Conservation (phyloP, 1,140 invertebrate species). For the Amyelois transitella region DNA sequence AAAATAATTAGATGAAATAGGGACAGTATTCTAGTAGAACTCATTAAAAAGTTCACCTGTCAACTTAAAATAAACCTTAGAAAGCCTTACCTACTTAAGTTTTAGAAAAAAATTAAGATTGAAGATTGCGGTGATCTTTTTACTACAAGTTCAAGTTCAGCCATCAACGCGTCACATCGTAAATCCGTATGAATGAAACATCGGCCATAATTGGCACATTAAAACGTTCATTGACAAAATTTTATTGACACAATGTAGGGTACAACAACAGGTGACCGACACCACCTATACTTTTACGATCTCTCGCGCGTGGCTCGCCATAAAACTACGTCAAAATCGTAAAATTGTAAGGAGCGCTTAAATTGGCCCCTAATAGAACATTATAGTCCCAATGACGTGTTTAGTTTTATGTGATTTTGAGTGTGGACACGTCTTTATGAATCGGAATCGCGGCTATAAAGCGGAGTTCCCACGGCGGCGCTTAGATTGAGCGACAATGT, state of each 20-base stretch:
- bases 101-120: too few species aligned
- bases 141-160: background rate
- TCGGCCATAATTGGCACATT: conserved; percentile 42
- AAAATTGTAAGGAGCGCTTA: conserved; percentile 45
- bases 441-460: conserved; percentile 23
- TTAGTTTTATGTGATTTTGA: conserved; percentile 34
- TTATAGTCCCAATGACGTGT: conserved; percentile 37
- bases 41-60: too few species aligned
- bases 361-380: conserved; percentile 43
- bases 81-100: too few species aligned
- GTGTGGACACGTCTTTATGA: conserved; percentile 25
- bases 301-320: conserved; percentile 35
- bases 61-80: too few species aligned
- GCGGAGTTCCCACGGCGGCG: conserved; percentile 2
- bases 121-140: background rate
- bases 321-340: conserved; percentile 39
- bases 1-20: too few species aligned
- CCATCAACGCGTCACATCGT: conserved; percentile 5
- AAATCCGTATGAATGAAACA: conserved; percentile 35
- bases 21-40: too few species aligned
- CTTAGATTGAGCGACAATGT: background rate
- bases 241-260: conserved; percentile 43
- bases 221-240: conserved; percentile 47
- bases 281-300: conserved; percentile 42
- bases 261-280: conserved; percentile 57